A percentile compares a stretch with the other conserved stretches of the same genome.
These are phyloP conservation scores for Eupithecia dodoneata DNA, from an alignment of 2,888 invertebrate genomes.

Conservation along the genomic window DNA sequence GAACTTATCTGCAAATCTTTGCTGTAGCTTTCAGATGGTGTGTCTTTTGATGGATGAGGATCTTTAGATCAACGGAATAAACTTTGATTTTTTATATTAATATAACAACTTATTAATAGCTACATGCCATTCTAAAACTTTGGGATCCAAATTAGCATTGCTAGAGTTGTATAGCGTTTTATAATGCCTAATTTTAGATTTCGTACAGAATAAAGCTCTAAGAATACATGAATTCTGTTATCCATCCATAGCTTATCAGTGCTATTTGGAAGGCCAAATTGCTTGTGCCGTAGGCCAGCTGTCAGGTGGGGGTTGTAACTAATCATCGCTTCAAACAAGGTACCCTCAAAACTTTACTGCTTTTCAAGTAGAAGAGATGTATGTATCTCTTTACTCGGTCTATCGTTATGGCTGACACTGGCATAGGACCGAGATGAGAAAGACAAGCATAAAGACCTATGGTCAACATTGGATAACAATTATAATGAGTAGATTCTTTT, in stretches of 20 bases:
- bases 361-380: not conserved
- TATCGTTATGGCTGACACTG: not conserved
- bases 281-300: no score
- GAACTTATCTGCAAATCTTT: conserved; percentile 8
- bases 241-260: no score
- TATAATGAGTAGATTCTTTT: no score
- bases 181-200: no score
- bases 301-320: not conserved
- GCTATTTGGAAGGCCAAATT: no score
- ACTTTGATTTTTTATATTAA: not conserved
- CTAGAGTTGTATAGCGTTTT: no score
- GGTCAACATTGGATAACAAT: not conserved
- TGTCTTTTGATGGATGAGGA: conserved; percentile 9
- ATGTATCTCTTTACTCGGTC: no score
- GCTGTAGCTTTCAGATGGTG: not conserved
- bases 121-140: no score
- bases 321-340: not conserved
- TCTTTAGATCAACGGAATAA: not conserved
- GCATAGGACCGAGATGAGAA: not conserved
- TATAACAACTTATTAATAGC: no score
- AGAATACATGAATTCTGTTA: no score
- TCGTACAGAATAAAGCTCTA: no score
- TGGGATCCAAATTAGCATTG: no score
- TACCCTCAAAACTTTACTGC: not conserved
- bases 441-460: not conserved